Conservation (phyloP, 1,140 invertebrate species). For the Bombus pyrosoma region DNA sequence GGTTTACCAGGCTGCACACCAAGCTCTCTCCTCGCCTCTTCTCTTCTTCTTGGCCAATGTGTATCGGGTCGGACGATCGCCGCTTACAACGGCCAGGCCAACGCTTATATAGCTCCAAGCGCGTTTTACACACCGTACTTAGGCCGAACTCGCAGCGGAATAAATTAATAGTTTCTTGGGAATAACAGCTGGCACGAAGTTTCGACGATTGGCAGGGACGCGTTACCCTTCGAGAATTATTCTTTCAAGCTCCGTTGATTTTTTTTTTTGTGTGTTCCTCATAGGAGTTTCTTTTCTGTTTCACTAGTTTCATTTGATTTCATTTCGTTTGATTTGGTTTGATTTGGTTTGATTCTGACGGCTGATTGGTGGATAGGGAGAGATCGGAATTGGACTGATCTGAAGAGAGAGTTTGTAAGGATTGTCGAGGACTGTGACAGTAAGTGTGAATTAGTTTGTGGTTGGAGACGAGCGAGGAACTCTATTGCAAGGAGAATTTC, state of each 20-base stretch:
- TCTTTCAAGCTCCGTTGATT: neutral
- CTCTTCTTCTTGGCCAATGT: conserved; percentile 13
- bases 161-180: conserved; percentile 79
- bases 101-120: conserved; percentile 74
- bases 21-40: conserved; percentile 12
- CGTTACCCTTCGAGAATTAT: conserved; percentile 21
- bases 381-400: neutral
- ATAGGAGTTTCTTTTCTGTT: neutral
- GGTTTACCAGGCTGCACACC: conserved; percentile 50
- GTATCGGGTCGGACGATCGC: conserved; percentile 74
- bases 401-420: too few species aligned
- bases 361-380: neutral
- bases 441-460: too few species aligned
- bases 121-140: conserved; percentile 79
- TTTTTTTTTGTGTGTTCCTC: too few species aligned
- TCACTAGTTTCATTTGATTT: neutral
- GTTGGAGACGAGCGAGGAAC: too few species aligned
- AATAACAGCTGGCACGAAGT: conserved; percentile 74
- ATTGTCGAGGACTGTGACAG: too few species aligned
- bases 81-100: conserved; percentile 54
- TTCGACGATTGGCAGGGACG: conserved; percentile 73
- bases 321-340: neutral
- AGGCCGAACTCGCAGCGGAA: conserved; percentile 74
- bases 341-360: neutral
- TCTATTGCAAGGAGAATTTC: too few species aligned